Evolutionary conservation across 2,113 vertebrate genomes (phyloP).

Genomic region (Polypterus bichir): DNA sequence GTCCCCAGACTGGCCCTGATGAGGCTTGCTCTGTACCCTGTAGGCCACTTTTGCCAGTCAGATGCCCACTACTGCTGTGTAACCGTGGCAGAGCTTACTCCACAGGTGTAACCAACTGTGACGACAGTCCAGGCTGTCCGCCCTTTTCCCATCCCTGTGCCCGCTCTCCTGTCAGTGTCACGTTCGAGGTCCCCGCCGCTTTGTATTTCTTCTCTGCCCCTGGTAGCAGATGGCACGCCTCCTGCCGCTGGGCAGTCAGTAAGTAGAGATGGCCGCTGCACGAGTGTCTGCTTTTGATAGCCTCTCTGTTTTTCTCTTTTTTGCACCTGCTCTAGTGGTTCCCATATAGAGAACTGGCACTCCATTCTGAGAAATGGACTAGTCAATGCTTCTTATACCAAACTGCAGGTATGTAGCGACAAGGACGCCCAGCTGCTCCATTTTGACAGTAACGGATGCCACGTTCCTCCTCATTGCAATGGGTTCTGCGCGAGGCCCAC

Average conservation of each 20-base stretch:
- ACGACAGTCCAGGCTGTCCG: background rate
- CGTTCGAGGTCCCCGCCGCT: conserved; percentile 8
- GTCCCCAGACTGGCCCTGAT: too few species aligned
- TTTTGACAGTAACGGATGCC: conserved; percentile 44
- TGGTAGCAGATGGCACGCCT: too few species aligned
- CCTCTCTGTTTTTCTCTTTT: background rate
- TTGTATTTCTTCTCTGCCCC: conserved; percentile 6
- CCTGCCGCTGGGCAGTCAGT: too few species aligned
- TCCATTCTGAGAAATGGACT: conserved; percentile 97
- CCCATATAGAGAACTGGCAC: conserved; percentile 99
- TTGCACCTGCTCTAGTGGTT: conserved; percentile 62
- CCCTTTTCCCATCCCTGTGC: background rate
- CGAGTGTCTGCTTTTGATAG: conserved; percentile 16
- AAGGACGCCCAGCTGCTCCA: conserved; percentile 40
- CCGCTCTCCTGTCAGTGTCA: background rate
- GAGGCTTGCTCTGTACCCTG: too few species aligned
- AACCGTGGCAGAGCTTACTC: too few species aligned
- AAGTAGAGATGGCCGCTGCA: conserved; percentile 18
- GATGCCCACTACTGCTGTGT: too few species aligned
- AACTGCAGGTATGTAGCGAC: conserved; percentile 77
- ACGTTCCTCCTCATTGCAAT: conserved; percentile 23
- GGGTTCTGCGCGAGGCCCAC: conserved; percentile 24
- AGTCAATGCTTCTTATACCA: conserved; percentile 98
- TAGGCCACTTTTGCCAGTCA: too few species aligned
- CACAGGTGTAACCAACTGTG: too few species aligned